Evolutionary conservation across 2,797 vertebrate species (phyloP).

Genomic region (Chloroceryle amazona): DNA sequence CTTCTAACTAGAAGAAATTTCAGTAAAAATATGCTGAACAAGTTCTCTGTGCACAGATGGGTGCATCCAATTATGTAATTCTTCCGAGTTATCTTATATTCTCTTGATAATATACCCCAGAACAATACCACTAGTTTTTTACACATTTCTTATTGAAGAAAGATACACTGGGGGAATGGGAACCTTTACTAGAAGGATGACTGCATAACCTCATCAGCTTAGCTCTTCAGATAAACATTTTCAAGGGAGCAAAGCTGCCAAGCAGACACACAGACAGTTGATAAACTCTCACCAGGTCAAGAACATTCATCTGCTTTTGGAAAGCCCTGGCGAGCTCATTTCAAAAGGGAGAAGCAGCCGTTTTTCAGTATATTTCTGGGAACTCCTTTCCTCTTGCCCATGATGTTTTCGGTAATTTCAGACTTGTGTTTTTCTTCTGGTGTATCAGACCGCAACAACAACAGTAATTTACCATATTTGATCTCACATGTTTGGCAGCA

Average conservation of each 20-base stretch:
- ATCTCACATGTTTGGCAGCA: conserved; percentile 57
- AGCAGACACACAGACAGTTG: conserved; percentile 24
- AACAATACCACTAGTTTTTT: background rate
- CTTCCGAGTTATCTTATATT: background rate
- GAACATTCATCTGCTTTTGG: conserved; percentile 44
- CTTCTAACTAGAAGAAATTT: background rate
- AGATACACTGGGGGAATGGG: background rate
- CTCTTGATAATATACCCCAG: background rate
- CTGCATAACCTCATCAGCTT: background rate
- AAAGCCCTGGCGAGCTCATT: conserved; percentile 30
- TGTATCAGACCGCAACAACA: conserved; percentile 66
- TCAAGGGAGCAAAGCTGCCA: conserved; percentile 2
- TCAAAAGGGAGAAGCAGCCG: background rate
- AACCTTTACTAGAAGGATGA: background rate
- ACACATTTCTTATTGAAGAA: background rate
- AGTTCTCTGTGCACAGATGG: background rate
- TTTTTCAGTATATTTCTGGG: conserved; percentile 52
- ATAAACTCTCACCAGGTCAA: conserved; percentile 61
- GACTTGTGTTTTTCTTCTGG: conserved; percentile 69
- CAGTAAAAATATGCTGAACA: background rate
- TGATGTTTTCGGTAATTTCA: conserved; percentile 71
- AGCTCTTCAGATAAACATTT: background rate
- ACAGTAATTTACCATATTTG: conserved; percentile 67
- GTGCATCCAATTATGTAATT: background rate
- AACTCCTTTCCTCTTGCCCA: conserved; percentile 60